Evolutionary conservation across 2,888 invertebrate genomes (phyloP).

Genomic region (Galerucella nymphaeae): DNA sequence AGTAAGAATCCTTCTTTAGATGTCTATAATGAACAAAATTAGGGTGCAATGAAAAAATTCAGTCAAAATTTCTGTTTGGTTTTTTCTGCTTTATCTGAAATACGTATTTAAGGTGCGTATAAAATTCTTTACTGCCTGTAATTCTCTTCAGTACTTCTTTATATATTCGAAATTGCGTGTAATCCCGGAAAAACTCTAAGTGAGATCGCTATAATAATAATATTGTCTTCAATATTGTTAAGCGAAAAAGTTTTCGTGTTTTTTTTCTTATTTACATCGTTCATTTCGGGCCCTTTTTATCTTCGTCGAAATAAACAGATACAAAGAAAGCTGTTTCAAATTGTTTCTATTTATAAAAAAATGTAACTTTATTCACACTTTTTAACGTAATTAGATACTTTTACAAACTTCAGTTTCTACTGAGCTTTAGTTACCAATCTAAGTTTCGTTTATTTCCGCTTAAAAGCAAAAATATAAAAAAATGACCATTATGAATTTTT

Average conservation of each 20-base stretch:
- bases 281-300: constrained; percentile 16
- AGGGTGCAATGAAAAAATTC: too few species aligned
- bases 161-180: not conserved
- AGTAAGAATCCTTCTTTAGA: too few species aligned
- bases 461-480: too few species aligned
- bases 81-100: not conserved
- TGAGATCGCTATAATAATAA: constrained; percentile 14
- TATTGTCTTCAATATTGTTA: constrained; percentile 20
- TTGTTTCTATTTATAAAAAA: too few species aligned
- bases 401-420: too few species aligned
- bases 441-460: too few species aligned
- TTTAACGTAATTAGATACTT: too few species aligned
- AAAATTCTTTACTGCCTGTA: not conserved
- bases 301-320: not conserved
- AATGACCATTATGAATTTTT: too few species aligned
- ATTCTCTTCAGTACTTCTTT: not conserved
- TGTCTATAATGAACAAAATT: too few species aligned
- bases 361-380: too few species aligned
- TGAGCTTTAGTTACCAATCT: too few species aligned
- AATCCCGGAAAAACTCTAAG: not conserved
- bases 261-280: constrained; percentile 21
- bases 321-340: not conserved
- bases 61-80: too few species aligned
- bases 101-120: not conserved
- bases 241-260: constrained; percentile 20